phyloP scores from a whole-genome alignment of 2,113 vertebrate genomes.

The Heliornis fulica region DNA sequence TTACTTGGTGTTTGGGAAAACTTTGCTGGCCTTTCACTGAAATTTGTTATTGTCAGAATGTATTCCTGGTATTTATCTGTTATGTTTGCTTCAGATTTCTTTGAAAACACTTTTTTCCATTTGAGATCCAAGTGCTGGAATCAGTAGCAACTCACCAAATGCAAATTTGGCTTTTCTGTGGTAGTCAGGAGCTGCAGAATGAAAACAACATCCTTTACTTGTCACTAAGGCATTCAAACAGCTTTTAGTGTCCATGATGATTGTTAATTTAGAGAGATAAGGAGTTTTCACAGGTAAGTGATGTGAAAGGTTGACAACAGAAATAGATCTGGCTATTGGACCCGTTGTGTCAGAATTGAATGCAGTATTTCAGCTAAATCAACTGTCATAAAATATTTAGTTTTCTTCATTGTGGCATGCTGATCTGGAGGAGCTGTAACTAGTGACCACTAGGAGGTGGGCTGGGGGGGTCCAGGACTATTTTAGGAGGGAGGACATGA shows the following conservation, averaged over 20 bases:
- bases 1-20: neutral
- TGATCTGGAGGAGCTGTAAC: neutral
- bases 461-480: neutral
- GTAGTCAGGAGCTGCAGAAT: neutral
- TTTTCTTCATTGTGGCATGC: neutral
- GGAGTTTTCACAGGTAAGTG: neutral
- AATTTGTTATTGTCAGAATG: neutral
- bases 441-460: no score
- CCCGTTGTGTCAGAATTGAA: neutral
- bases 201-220: neutral
- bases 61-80: neutral
- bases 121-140: neutral
- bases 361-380: neutral
- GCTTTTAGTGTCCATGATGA: neutral
- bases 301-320: neutral
- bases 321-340: neutral
- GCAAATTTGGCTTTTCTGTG: neutral
- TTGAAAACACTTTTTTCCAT: neutral
- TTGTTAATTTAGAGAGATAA: neutral
- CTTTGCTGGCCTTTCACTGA: neutral
- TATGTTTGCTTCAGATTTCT: neutral
- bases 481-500: neutral
- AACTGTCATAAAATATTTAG: neutral
- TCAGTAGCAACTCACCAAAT: neutral
- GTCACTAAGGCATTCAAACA: neutral